Conservation (phyloP, 2,888 invertebrate species). For the Agrochola macilenta region DNA sequence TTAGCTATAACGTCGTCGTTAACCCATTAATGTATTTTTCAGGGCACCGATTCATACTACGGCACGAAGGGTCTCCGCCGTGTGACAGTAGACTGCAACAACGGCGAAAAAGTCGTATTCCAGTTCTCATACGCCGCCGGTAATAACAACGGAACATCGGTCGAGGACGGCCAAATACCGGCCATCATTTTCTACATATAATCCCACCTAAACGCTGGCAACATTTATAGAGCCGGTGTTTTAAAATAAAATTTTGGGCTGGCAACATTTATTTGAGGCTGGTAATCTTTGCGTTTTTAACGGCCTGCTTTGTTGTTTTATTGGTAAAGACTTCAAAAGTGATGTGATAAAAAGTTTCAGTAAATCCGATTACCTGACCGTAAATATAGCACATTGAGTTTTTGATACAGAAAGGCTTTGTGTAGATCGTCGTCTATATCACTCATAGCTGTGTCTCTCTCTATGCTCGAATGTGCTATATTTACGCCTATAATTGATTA, state of each 20-base stretch:
- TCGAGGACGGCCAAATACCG: slow-evolving; percentile 96
- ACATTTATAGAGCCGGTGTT: slow-evolving; percentile 60
- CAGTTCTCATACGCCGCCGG: slow-evolving; percentile 96
- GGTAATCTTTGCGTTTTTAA: slow-evolving; percentile 25
- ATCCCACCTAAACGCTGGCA: slow-evolving; percentile 58
- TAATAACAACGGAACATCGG: slow-evolving; percentile 96
- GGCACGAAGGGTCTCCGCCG: slow-evolving; percentile 95
- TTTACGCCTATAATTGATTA: neutral
- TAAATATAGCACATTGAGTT: neutral
- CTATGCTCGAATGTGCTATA: neutral
- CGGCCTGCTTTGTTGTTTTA: slow-evolving; percentile 18
- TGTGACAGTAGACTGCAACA: slow-evolving; percentile 93
- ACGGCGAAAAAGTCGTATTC: slow-evolving; percentile 94
- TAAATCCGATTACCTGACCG: neutral
- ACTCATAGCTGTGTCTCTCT: neutral
- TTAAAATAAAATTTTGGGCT: slow-evolving; percentile 45
- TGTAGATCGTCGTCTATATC: neutral
- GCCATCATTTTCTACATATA: slow-evolving; percentile 95
- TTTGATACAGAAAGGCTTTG: neutral
- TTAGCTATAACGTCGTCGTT: neutral
- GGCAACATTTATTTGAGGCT: slow-evolving; percentile 60
- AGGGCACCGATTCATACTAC: slow-evolving; percentile 97
- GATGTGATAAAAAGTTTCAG: slow-evolving; percentile 20
- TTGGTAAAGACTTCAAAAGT: neutral
- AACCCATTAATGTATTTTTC: slow-evolving; percentile 57